Base-by-base conservation (phyloP, 2,797 vertebrate species). In the Gobio occitaniae region DNA sequence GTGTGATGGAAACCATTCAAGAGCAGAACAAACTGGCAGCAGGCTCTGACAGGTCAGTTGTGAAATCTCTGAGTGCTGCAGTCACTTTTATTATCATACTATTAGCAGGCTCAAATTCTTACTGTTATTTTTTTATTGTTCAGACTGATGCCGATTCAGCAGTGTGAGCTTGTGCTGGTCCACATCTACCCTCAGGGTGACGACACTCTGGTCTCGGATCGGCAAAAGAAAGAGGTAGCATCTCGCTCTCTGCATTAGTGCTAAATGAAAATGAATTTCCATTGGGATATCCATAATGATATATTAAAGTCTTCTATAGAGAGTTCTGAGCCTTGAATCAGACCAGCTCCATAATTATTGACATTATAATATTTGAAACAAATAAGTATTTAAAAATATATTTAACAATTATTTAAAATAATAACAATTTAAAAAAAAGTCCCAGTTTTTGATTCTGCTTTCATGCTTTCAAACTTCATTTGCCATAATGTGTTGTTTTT, bases 1-100 rank as follows among this genome's bases (percentile, higher is more conserved):
- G 95, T 90, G 98, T 99, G 84, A 97, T 97, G 80, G 98, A 99
- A 92, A 99, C 98, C 1, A 98, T 99, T 91, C 95, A 97, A 70
- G 98, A 99, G 4, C 97, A 99, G 85, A 99, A 99, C 93, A 99
- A 99, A 76, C 93, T 99, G 91, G 98, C 98, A 69, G 97, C 97
- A 48, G 97, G 97, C 83, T 99, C 98, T 6, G 98, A 99, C 94
- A 96, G 98, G 98, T 99, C 89, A 93, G 97, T 96, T 83, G 36
- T 61, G 36, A 68, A 32, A 38, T 25, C 4, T 9, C 10, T 72
- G 56, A 7, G 3, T 70, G 63, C 9, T 48, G 19, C 13, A 47
- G 29, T 75, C 38, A 11, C 13, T 69, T 78, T 78, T 6, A 32
- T 19, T 69, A 12, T 47, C 50, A 77, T 36, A 2, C 15, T 4